Conservation (phyloP, 2,888 invertebrate species). For the Lycophotia porphyrea region DNA sequence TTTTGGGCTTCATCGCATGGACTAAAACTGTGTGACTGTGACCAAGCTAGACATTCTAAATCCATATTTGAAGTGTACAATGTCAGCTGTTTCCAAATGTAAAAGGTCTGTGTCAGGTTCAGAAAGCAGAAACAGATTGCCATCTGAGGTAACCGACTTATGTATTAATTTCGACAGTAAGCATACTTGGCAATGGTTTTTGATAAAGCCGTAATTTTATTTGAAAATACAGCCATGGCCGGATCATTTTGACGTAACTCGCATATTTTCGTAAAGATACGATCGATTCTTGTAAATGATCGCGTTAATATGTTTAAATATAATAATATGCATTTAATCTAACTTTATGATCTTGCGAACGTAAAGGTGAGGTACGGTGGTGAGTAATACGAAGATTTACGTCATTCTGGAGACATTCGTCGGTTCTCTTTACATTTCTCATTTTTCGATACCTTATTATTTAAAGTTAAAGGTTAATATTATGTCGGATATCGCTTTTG, state of each 20-base stretch:
- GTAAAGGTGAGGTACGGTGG: constrained; percentile 35
- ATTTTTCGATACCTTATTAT: constrained; percentile 27
- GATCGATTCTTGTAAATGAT: constrained; percentile 55
- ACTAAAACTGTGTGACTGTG: background rate
- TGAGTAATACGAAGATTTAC: constrained; percentile 57
- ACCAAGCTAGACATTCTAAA: constrained; percentile 9
- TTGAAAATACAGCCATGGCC: constrained; percentile 42
- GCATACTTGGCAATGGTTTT: constrained; percentile 56
- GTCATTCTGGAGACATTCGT: constrained; percentile 24
- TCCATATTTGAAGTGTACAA: constrained; percentile 26
- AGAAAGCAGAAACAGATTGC: constrained; percentile 61
- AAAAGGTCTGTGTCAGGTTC: constrained; percentile 62
- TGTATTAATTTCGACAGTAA: constrained; percentile 59
- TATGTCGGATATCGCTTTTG: constrained; percentile 35
- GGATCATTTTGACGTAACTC: constrained; percentile 37
- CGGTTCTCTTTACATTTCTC: background rate
- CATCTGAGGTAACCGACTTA: constrained; percentile 47
- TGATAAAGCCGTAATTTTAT: constrained; percentile 67
- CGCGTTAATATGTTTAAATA: constrained; percentile 60
- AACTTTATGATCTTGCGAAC: constrained; percentile 53
- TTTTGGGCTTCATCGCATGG: background rate
- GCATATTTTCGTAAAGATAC: constrained; percentile 60
- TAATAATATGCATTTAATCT: constrained; percentile 59
- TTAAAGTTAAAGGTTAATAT: constrained; percentile 43
- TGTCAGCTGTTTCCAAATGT: constrained; percentile 19